Evolutionary conservation across 2,113 vertebrate species (phyloP), one percentile per base, ranked within the genome.

Genomic region (Sphyrna mokarran): DNA sequence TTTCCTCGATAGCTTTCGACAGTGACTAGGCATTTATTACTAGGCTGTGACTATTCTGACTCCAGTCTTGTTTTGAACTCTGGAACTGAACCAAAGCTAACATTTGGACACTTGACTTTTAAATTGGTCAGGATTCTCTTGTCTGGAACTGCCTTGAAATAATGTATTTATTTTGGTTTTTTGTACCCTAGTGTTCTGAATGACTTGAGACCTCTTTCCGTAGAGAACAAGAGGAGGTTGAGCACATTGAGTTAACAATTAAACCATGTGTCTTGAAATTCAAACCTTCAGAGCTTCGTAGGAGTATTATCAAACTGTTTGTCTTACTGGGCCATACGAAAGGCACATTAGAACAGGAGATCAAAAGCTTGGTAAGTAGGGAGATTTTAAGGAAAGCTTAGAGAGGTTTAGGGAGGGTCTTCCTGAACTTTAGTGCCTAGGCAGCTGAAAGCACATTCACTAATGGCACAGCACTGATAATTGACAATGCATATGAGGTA

Each of bases 71-170:
- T 61, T 89, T 93, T 66, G 89, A 93, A 93, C 2, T 37, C 18
- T 68, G 86, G 86, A 93, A 66, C 89, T 66, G 61, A 68, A 93
- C n/a, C 89, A 93, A 93, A 37, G 61, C 33, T 66, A 93, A 93
- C 89, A 66, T 93, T 68, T n/a, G 37, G 89, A 66, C 33, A 68
- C 54, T 90, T 29, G 87, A 61, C 63, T 90, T 87, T 89, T 93
- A 93, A 66, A 20, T 18, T 66, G 33, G 61, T 93, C 61, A 66
- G 33, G 63, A 93, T 22, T 93, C 89, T 20, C 61, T n/a, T 66
- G 61, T 37, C 33, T 37, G 89, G 61, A 93, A 22, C n/a, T 93
- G 33, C 33, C n/a, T 93, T 66, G 7, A 61, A 66, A 66, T 93
- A 93, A 66, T 66, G 61, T 63, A 93, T 93, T 66, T 93, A 66